Conservation (phyloP, 37 sponge, comb jelly and placozoan genomes). For the Spongilla lacustris region DNA sequence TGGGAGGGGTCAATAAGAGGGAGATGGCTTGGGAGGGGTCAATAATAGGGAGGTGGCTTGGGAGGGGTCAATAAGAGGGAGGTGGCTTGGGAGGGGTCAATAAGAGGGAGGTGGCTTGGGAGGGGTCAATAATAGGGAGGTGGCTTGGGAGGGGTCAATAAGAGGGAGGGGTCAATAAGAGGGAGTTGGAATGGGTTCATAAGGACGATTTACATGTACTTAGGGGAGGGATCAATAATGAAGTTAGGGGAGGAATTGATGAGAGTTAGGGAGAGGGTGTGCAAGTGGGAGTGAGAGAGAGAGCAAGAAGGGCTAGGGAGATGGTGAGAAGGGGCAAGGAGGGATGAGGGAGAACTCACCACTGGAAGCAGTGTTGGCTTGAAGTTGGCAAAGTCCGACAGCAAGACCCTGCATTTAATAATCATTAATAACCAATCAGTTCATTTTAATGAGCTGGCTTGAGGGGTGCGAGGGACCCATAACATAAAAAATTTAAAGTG, state of each 20-base stretch:
- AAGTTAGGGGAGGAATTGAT: too few species aligned
- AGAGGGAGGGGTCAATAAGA: not conserved
- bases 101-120: not conserved
- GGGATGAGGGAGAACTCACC: constrained; percentile 42
- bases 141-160: not conserved
- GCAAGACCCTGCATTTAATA: constrained; percentile 68
- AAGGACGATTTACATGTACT: not conserved
- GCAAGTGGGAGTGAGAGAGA: not conserved
- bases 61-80: not conserved
- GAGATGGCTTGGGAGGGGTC: not conserved
- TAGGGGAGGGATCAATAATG: not conserved
- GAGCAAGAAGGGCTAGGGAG: not conserved
- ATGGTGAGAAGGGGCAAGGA: not conserved
- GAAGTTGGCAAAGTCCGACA: constrained; percentile 95
- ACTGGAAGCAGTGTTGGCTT: constrained; percentile 87
- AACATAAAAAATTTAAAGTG: too few species aligned
- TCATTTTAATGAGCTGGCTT: not conserved
- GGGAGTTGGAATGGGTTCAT: not conserved
- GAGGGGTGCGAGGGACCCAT: too few species aligned
- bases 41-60: not conserved
- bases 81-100: not conserved
- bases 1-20: not conserved
- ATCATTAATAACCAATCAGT: too few species aligned
- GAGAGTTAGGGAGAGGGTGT: not conserved
- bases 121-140: not conserved